phyloP scores from a whole-genome alignment of 2,888 invertebrate species.

The Brachylomia viminalis region DNA sequence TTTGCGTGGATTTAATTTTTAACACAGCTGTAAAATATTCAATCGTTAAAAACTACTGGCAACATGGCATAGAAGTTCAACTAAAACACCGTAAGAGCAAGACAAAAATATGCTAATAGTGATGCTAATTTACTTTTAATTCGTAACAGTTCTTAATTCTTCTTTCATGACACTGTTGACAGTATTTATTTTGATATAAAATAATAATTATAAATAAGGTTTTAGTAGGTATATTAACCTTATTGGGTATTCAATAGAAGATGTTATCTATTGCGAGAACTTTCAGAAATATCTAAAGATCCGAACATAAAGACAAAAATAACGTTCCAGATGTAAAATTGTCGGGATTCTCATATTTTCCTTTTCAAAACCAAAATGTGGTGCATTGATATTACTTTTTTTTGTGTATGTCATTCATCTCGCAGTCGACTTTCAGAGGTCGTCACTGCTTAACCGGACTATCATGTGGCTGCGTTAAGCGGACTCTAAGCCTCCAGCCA shows the following conservation, averaged over 20 bases:
- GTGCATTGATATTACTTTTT: not conserved
- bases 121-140: no score
- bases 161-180: not conserved
- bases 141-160: no score
- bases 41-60: constrained; percentile 6
- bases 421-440: no score
- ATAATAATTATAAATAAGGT: not conserved
- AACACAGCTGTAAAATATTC: constrained; percentile 1
- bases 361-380: not conserved
- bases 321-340: not conserved
- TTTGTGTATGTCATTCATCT: no score
- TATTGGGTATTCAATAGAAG: not conserved
- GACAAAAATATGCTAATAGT: no score
- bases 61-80: not conserved
- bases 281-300: not conserved
- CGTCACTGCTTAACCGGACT: no score
- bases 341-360: not conserved
- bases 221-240: not conserved
- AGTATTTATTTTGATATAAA: constrained; percentile 3
- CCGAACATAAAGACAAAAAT: not conserved
- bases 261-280: not conserved
- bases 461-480: no score
- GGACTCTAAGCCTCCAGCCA: no score
- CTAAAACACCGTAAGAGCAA: not conserved
- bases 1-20: not conserved